phyloP scores from a whole-genome alignment of 1,140 invertebrate genomes.

The Heliconius himera region DNA sequence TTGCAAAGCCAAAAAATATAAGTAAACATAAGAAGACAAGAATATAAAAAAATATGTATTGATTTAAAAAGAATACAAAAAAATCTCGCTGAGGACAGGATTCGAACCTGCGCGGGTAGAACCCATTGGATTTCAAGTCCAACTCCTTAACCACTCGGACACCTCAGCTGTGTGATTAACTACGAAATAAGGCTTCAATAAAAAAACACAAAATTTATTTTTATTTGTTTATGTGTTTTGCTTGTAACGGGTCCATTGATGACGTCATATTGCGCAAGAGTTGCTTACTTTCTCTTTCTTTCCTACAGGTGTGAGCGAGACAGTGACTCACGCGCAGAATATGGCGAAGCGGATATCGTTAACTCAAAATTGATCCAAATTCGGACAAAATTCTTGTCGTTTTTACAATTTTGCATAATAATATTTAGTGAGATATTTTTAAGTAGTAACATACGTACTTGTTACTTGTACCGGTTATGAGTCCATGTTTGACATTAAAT shows the following conservation, averaged over 20 bases:
- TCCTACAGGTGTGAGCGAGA: neutral
- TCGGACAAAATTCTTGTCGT: neutral
- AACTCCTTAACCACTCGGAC: constrained; percentile 15
- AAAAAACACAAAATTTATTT: neutral
- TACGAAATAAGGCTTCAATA: constrained; percentile 1
- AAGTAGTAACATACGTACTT: neutral
- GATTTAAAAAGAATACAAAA: neutral
- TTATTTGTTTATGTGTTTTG: neutral
- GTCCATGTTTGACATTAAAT: no score
- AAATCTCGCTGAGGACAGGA: constrained; percentile 4
- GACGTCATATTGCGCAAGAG: constrained; percentile 9
- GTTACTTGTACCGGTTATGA: no score
- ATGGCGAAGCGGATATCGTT: constrained; percentile 3
- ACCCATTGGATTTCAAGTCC: constrained; percentile 15
- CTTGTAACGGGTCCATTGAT: neutral
- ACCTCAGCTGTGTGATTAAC: neutral
- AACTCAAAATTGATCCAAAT: neutral
- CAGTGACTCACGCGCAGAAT: neutral
- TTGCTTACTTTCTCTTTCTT: neutral
- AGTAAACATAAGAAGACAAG: no score
- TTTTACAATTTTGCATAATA: constrained; percentile 7
- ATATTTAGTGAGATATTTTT: neutral
- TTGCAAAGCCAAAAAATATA: no score
- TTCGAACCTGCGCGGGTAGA: constrained; percentile 15
- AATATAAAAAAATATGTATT: neutral